Evolutionary conservation across 2,113 vertebrate species (phyloP).

Genomic region (Megaceryle torquata): DNA sequence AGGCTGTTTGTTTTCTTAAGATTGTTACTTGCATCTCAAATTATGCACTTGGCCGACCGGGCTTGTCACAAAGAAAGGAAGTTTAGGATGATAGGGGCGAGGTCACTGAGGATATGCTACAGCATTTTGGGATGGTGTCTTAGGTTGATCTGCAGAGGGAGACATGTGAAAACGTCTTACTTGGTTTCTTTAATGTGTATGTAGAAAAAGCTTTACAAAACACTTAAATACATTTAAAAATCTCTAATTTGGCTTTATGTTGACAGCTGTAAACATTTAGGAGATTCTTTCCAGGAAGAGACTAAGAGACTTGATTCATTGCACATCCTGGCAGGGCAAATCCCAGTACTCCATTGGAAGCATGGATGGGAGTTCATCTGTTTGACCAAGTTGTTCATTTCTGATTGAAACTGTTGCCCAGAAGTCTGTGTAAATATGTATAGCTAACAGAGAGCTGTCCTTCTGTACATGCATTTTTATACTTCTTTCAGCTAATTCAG

Average conservation of each 20-base stretch:
- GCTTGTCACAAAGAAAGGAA: neutral
- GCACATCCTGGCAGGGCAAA: neutral
- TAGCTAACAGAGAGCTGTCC: neutral
- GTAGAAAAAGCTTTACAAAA: neutral
- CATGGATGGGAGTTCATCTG: neutral
- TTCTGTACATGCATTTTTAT: neutral
- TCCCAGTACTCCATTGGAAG: neutral
- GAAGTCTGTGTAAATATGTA: neutral
- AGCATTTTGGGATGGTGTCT: neutral
- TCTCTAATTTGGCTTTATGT: neutral
- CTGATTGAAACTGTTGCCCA: neutral
- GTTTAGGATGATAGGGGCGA: neutral
- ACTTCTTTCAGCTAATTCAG: slow-evolving; percentile 22
- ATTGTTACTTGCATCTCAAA: neutral
- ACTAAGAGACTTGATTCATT: neutral
- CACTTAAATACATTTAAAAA: neutral
- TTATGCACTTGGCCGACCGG: neutral
- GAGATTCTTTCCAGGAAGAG: neutral
- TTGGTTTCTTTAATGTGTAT: neutral
- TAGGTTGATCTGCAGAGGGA: neutral
- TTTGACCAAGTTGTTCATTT: slow-evolving; percentile 4
- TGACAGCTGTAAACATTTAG: neutral
- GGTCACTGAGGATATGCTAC: rapidly evolving
- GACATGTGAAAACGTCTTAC: neutral
- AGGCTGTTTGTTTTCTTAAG: neutral